These are phyloP conservation scores for Cerastoderma edule DNA, from an alignment of 2,888 invertebrate species.

Conservation along the genomic window DNA sequence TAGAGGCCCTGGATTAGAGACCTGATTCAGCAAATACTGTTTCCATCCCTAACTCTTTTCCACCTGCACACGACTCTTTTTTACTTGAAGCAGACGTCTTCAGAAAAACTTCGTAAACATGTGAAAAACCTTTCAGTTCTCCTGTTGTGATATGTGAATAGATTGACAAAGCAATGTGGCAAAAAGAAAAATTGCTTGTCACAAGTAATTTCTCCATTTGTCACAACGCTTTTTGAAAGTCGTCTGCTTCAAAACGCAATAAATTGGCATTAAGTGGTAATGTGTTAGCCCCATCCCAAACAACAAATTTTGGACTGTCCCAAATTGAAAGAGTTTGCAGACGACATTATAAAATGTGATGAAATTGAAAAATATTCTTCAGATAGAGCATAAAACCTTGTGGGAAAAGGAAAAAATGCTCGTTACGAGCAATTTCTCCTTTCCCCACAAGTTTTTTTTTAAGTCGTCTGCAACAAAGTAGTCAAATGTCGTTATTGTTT, in stretches of 20 bases:
- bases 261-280: neutral
- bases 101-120: neutral
- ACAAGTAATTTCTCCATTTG: neutral
- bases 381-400: neutral
- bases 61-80: too few relatives aligned
- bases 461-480: too few relatives aligned
- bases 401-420: too few relatives aligned
- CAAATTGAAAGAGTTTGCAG: neutral
- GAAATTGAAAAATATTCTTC: neutral
- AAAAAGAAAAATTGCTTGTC: conserved; percentile 4
- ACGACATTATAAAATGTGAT: neutral
- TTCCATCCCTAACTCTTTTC: neutral
- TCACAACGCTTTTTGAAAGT: neutral
- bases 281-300: neutral
- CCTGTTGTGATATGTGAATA: neutral
- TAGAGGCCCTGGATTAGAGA: too few relatives aligned
- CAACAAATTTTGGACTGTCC: neutral
- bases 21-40: neutral
- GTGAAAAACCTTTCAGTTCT: neutral
- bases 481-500: too few relatives aligned
- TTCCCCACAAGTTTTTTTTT: too few relatives aligned
- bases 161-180: neutral
- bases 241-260: too few relatives aligned
- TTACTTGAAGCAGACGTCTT: too few relatives aligned
- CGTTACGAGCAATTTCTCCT: too few relatives aligned